Evolutionary conservation across 2,888 invertebrate species (phyloP), one percentile per base, ranked within the genome.

Genomic region (Idaea aversata): DNA sequence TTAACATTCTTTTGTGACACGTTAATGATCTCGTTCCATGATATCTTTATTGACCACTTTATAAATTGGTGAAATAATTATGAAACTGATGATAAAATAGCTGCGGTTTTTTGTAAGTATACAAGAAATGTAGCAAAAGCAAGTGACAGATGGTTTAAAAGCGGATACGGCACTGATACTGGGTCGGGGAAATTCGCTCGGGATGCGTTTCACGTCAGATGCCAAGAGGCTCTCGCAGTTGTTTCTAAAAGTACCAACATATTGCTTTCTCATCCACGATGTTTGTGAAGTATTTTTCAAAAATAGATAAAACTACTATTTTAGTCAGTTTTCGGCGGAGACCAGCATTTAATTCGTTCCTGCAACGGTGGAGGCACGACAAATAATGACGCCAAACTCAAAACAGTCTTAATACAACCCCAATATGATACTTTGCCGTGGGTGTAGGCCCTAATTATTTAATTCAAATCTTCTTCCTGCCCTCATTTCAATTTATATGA

Each of bases 131-230:
- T 25, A 25, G 25, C 25, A 25, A 25, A 25, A 25, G 25, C 3
- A 25, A 25, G 25, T 25, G 25, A 25, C 25, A 25, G 25, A 25
- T 25, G 25, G 25, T 25, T 25, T 25, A 25, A 25, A 25, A 47
- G 47, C 47, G 47, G 47, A 47, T 47, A 47, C 7, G 13, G 10
- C 47, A 47, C 47, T 13, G 13, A 10, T 13, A 47, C 47, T 87
- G 80, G 84, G 87, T 86, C 86, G 80, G 88, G 82, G 86, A 86
- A 85, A 87, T 83, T 83, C 64, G 71, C 78, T 77, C 79, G 81
- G 79, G 79, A 81, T 76, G 75, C 80, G 76, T 82, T 83, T 81
- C 81, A 74, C 77, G 77, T 77, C 72, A 38, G 61, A 60, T 35
- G 74, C 72, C 75, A 75, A 79, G 77, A 74, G 73, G 72, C 75